Conservation (phyloP, 2,797 vertebrate genomes). For the Molothrus ater region DNA sequence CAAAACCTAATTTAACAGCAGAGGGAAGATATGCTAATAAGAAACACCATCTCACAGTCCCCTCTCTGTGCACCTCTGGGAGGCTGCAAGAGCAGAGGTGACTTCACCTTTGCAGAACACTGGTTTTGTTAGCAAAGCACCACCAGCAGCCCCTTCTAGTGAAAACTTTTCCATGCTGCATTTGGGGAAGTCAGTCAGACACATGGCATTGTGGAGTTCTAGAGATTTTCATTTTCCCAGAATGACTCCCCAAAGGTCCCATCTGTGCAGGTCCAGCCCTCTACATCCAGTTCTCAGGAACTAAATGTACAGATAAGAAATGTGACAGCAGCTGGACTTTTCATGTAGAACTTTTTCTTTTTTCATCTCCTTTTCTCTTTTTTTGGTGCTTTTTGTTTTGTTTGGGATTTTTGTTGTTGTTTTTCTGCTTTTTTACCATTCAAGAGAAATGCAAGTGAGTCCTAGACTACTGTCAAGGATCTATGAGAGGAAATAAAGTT, state of each 20-base stretch:
- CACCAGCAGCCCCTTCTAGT: background rate
- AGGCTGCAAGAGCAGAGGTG: background rate
- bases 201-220: background rate
- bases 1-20: background rate
- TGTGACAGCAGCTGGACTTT: background rate
- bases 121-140: background rate
- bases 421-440: background rate
- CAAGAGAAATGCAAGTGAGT: background rate
- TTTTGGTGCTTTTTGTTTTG: background rate
- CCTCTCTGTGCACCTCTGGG: background rate
- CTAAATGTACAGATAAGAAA: background rate
- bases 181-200: background rate
- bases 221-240: background rate
- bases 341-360: background rate
- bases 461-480: background rate
- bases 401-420: background rate
- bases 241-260: background rate
- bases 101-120: background rate
- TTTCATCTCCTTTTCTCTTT: no score
- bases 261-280: background rate
- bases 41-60: background rate
- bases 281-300: background rate
- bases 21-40: background rate
- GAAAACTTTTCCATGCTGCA: background rate
- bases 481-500: background rate